Evolutionary conservation across 2,888 invertebrate genomes (phyloP).

Genomic region (Lasioglossum vierecki): DNA sequence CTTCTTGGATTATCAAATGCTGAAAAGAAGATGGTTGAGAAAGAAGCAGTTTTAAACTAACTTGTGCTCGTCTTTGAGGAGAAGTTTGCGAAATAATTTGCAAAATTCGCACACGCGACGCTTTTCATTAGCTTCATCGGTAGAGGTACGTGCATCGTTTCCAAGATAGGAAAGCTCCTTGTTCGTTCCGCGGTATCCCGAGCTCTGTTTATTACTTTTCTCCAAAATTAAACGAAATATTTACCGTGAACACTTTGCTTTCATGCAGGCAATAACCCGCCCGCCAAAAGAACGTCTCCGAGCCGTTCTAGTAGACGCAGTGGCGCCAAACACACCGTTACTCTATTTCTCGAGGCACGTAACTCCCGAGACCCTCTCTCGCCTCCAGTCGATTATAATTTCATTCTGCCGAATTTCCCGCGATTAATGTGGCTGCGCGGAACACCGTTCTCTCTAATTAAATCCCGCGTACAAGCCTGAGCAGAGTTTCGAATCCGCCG

Average conservation of each 20-base stretch:
- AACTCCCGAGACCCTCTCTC: conserved; percentile 40
- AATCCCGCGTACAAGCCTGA: conserved; percentile 41
- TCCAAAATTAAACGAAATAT: conserved; percentile 11
- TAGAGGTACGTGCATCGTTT: background rate
- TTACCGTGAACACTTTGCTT: conserved; percentile 9
- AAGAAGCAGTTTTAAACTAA: background rate
- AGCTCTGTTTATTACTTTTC: background rate
- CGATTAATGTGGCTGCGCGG: conserved; percentile 55
- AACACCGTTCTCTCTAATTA: conserved; percentile 61
- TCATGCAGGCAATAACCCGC: conserved; percentile 4
- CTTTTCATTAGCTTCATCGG: background rate
- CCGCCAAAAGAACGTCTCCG: conserved; percentile 27
- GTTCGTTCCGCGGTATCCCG: background rate
- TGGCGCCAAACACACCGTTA: conserved; percentile 28
- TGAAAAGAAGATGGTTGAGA: background rate
- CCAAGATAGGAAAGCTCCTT: background rate
- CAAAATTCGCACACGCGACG: background rate
- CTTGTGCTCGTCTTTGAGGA: background rate
- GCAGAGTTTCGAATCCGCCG: conserved; percentile 14
- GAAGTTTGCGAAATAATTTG: background rate
- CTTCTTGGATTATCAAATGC: background rate
- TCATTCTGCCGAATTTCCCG: conserved; percentile 53
- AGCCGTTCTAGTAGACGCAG: conserved; percentile 29
- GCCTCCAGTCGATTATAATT: conserved; percentile 61
- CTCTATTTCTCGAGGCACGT: conserved; percentile 15